Percentiles rank a stretch among this genome's conserved stretches.
These are phyloP conservation scores for Ceyx melanurus DNA, from an alignment of 2,113 vertebrate genomes.

Conservation along the genomic window DNA sequence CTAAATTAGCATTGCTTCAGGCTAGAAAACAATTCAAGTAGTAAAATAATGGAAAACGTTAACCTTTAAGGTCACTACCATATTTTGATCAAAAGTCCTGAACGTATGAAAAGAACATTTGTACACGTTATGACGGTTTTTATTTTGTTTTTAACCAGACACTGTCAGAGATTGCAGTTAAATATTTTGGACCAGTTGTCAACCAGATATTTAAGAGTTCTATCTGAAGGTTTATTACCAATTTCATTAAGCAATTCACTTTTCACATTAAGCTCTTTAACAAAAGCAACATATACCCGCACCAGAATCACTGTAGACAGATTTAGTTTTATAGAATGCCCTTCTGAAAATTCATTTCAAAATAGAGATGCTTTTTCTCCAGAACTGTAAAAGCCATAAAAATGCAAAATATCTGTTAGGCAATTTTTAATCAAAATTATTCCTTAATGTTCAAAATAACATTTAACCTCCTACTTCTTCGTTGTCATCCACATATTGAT, in stretches of 20 bases:
- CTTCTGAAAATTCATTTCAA: conserved; percentile 75
- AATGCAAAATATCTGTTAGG: conserved; percentile 75
- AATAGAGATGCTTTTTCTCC: conserved; percentile 73
- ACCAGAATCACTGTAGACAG: conserved; percentile 62
- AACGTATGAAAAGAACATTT: conserved; percentile 58
- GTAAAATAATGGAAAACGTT: conserved; percentile 69
- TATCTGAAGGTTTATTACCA: conserved; percentile 28
- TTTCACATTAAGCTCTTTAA: conserved; percentile 53
- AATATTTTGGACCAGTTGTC: conserved; percentile 65
- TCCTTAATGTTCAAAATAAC: conserved; percentile 64
- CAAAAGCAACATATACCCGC: conserved; percentile 58
- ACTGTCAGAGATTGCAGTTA: conserved; percentile 44
- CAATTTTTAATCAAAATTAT: conserved; percentile 68
- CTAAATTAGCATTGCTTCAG: conserved; percentile 61
- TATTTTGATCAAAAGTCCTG: conserved; percentile 69
- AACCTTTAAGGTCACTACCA: conserved; percentile 70
- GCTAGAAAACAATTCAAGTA: conserved; percentile 72
- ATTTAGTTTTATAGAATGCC: conserved; percentile 64
- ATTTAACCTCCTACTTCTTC: conserved; percentile 35
- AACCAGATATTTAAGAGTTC: conserved; percentile 39
- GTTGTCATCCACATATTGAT: conserved; percentile 32
- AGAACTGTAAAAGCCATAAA: conserved; percentile 75
- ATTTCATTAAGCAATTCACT: conserved; percentile 29
- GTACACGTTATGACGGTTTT: conserved; percentile 32
- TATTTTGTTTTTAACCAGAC: conserved; percentile 22